Percentiles rank a stretch among this genome's conserved stretches.
Evolutionary conservation across 2,888 invertebrate genomes (phyloP).

Genomic region (Rhamnusium bicolor): DNA sequence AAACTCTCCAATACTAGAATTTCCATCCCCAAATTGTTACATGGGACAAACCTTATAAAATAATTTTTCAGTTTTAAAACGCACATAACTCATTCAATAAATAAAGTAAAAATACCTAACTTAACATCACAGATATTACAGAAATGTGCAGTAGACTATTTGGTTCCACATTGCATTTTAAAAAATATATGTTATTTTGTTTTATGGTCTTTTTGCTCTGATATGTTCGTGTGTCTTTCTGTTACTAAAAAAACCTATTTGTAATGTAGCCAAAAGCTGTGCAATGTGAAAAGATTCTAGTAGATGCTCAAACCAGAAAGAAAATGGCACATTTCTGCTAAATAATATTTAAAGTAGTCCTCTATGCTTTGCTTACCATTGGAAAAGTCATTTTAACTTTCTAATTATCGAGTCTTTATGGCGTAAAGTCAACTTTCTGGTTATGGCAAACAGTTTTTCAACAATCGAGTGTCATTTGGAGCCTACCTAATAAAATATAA

Average conservation of each 20-base stretch:
- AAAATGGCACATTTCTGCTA: constrained; percentile 31
- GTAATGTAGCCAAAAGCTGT: neutral
- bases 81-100: constrained; percentile 39
- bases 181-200: constrained; percentile 3
- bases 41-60: neutral
- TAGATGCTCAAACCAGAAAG: neutral
- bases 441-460: neutral
- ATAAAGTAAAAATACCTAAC: constrained; percentile 51
- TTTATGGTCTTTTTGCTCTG: constrained; percentile 23
- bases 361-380: neutral
- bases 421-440: neutral
- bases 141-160: constrained; percentile 52
- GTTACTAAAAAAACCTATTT: constrained; percentile 1
- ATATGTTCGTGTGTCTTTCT: constrained; percentile 15
- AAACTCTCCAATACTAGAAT: neutral
- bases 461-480: neutral
- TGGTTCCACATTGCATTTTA: constrained; percentile 17
- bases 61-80: constrained; percentile 16
- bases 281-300: constrained; percentile 7
- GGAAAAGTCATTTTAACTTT: neutral
- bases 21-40: neutral
- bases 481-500: neutral
- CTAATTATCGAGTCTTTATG: constrained; percentile 1
- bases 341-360: constrained; percentile 11
- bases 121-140: constrained; percentile 58